Percentiles rank a stretch among this genome's conserved stretches.
Evolutionary conservation across 2,888 invertebrate species (phyloP).

Genomic region (Drosophila melanosoma): DNA sequence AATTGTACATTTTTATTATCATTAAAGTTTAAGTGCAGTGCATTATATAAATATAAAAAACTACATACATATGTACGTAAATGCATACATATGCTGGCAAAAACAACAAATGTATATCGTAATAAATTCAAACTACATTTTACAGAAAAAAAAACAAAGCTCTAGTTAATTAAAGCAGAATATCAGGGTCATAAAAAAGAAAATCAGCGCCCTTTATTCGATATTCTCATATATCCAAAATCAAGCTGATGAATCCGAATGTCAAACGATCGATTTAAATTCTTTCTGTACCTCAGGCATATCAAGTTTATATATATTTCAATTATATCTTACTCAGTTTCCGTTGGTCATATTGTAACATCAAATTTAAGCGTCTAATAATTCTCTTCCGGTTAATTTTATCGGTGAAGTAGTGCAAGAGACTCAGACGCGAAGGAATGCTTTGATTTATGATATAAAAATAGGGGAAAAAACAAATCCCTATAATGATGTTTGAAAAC

Average conservation of each 20-base stretch:
- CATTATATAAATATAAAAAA: slow-evolving; percentile 54
- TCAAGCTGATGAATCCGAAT: background rate
- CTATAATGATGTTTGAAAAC: no score
- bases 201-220: background rate
- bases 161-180: background rate
- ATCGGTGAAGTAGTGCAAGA: no score
- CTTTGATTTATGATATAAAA: no score
- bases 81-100: slow-evolving; percentile 42
- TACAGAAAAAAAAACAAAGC: slow-evolving; percentile 51
- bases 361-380: no score
- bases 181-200: background rate
- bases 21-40: slow-evolving; percentile 70
- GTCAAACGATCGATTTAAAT: background rate
- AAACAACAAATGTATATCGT: slow-evolving; percentile 67
- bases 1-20: slow-evolving; percentile 80
- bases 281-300: background rate
- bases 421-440: no score
- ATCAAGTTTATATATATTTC: background rate
- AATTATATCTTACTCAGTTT: background rate
- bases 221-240: background rate
- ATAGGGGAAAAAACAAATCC: no score
- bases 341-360: background rate
- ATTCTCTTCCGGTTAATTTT: no score
- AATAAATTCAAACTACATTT: slow-evolving; percentile 77
- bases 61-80: slow-evolving; percentile 28